phyloP scores from a whole-genome alignment of 2,797 vertebrate genomes.

The Kryptopterus vitreolus region DNA sequence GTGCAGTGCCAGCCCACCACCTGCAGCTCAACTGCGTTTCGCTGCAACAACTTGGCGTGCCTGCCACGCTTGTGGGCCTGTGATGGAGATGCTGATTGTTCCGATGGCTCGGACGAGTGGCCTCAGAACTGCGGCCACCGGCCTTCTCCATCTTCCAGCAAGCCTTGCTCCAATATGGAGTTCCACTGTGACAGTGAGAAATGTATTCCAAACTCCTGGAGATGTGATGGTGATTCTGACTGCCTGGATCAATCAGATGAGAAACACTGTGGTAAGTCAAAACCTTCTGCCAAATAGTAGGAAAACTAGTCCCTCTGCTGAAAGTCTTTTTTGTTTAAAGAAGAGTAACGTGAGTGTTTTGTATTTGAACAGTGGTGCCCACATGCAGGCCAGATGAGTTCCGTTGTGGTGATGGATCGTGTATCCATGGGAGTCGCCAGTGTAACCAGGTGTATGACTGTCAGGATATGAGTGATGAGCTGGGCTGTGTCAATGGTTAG shows the following conservation, averaged over 20 bases:
- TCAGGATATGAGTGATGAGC: slow-evolving; percentile 82
- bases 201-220: slow-evolving; percentile 83
- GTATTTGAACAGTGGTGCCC: slow-evolving; percentile 62
- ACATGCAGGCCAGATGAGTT: slow-evolving; percentile 86
- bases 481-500: slow-evolving; percentile 80
- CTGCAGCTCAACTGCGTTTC: slow-evolving; percentile 72
- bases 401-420: slow-evolving; percentile 79
- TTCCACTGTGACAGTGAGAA: slow-evolving; percentile 80
- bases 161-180: slow-evolving; percentile 73
- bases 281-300: background rate
- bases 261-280: slow-evolving; percentile 75
- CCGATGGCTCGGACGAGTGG: slow-evolving; percentile 83
- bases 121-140: slow-evolving; percentile 64
- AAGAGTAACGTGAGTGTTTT: background rate
- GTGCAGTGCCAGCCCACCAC: slow-evolving; percentile 67
- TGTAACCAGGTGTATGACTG: slow-evolving; percentile 83
- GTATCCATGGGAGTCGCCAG: slow-evolving; percentile 84
- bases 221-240: slow-evolving; percentile 78
- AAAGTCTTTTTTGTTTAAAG: no score
- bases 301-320: no score
- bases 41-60: slow-evolving; percentile 75
- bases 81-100: slow-evolving; percentile 80
- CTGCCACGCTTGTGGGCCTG: slow-evolving; percentile 82
- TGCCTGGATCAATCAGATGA: slow-evolving; percentile 85
- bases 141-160: fast-evolving